Evolutionary conservation across 2,888 invertebrate species (phyloP).

Genomic region (Sabellastarte sp.): DNA sequence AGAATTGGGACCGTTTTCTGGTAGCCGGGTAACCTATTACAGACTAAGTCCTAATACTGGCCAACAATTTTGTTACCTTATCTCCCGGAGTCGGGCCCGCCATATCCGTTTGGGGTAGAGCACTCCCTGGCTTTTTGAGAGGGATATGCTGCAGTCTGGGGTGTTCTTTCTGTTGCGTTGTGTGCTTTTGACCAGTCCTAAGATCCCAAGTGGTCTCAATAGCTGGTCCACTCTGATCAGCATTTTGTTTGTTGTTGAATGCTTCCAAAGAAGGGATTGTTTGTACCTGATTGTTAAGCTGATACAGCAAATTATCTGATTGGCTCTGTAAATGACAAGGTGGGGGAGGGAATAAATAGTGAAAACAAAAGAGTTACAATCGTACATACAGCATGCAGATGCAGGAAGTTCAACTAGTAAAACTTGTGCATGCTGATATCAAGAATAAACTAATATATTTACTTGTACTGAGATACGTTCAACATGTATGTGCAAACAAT

Average conservation of each 20-base stretch:
- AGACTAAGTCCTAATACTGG: too few relatives aligned
- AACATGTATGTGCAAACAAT: too few relatives aligned
- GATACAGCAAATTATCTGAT: constrained; percentile 51
- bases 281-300: constrained; percentile 52
- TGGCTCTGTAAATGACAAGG: too few relatives aligned
- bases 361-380: too few relatives aligned
- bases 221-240: constrained; percentile 32
- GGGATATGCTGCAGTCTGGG: background rate
- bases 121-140: background rate
- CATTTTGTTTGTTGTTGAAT: background rate
- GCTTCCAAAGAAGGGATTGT: constrained; percentile 44
- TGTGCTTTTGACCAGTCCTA: constrained; percentile 9
- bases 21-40: too few relatives aligned
- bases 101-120: constrained; percentile 23
- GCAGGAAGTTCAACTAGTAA: too few relatives aligned
- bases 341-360: too few relatives aligned
- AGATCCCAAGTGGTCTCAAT: constrained; percentile 45
- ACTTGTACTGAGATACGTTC: too few relatives aligned
- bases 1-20: too few relatives aligned
- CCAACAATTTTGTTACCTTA: constrained; percentile 30
- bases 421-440: too few relatives aligned
- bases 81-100: constrained; percentile 50
- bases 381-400: too few relatives aligned
- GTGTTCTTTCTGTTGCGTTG: background rate
- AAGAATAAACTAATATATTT: too few relatives aligned